Base-by-base conservation (phyloP, 2,797 vertebrate genomes). In the Champsocephalus gunnari region DNA sequence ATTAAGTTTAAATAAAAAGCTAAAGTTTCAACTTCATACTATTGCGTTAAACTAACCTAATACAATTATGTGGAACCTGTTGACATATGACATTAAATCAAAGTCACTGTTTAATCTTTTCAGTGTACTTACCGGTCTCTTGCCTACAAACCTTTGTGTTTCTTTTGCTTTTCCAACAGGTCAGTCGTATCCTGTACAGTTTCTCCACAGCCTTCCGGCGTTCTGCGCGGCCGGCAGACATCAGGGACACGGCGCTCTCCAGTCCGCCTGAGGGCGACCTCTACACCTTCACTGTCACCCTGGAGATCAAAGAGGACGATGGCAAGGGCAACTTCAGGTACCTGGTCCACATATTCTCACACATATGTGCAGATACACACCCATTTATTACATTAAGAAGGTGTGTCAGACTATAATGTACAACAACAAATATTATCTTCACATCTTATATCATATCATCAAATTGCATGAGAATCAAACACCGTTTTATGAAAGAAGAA, bases 281-380 rank as follows among this genome's bases (percentile, higher is more conserved):
- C 11, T 99, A 96, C 88, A 97, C 95, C 76, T 99, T 99, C 89
- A 96, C 90, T 17, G 97, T 98, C 77, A 96, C 97, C 2, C 87
- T 99, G 73, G 98, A 99, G 92, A 94, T 99, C 82, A 98, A 95
- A 88, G 98, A 99, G 94, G 98, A 99, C 53, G 98, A 99, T 77
- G 96, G 98, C 76, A 99, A 98, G 93, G 97, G 97, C 84, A 99
- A 98, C 93, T 99, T 96, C 89, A 98, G 97, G 98, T 99, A 75
- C 9, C 49, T 49, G 3, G 54, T 19, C 3, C 66, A 58, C 56
- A 62, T 45, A 11, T 49, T 16, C 60, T 54, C n/a, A 58, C n/a
- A 28, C 24, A 28, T 28, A 28, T 28, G 24, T 28, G 24, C 24
- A 28, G 24, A 28, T 28, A 28, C 24, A 38, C 8, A 38, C 34